Conservation (phyloP, 2,113 vertebrate species). For the Dermatemys mawii region DNA sequence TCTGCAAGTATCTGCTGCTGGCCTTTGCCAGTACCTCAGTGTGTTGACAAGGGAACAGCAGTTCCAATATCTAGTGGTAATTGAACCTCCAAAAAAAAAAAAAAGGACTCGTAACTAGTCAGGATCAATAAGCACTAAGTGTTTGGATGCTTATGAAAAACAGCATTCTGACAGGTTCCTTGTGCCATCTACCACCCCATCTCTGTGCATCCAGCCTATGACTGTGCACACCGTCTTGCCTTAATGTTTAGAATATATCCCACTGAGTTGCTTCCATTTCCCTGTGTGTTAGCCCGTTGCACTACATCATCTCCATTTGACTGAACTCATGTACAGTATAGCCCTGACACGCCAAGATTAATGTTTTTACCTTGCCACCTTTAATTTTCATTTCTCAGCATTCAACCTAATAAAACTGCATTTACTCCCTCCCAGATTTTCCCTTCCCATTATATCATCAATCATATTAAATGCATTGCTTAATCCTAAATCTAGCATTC, state of each 20-base stretch:
- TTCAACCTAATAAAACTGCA: slow-evolving; percentile 63
- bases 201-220: background rate
- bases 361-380: slow-evolving; percentile 54
- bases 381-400: slow-evolving; percentile 48
- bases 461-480: slow-evolving; percentile 24
- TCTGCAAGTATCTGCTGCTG: slow-evolving; percentile 23
- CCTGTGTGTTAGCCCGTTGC: slow-evolving; percentile 9
- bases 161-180: background rate
- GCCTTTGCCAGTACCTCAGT: slow-evolving; percentile 39
- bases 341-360: slow-evolving; percentile 32
- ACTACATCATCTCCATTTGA: slow-evolving; percentile 50
- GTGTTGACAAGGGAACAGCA: slow-evolving; percentile 56
- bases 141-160: slow-evolving; percentile 33
- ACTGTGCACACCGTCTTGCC: background rate
- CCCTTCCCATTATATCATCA: slow-evolving; percentile 32
- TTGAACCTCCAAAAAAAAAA: slow-evolving; percentile 46
- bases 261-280: slow-evolving; percentile 29
- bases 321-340: background rate
- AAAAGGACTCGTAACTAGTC: slow-evolving; percentile 22
- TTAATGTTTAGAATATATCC: slow-evolving; percentile 29
- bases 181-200: background rate
- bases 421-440: slow-evolving; percentile 50
- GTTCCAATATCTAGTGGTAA: slow-evolving; percentile 9
- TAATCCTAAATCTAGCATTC: background rate
- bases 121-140: slow-evolving; percentile 34